Conservation (phyloP, 2,888 invertebrate genomes). For the Gastrophysa polygoni region DNA sequence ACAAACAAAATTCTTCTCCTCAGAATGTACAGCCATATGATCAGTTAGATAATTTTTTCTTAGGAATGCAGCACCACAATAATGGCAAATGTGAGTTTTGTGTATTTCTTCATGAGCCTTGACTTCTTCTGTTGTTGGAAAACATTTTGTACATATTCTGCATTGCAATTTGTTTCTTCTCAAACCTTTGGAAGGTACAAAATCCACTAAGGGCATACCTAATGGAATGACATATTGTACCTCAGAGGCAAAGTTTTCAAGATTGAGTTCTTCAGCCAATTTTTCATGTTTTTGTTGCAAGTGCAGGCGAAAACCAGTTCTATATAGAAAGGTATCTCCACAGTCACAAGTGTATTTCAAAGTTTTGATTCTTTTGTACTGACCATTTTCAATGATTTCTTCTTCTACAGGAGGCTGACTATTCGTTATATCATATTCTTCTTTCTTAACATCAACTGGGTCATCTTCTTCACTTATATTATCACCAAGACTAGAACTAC, state of each 20-base stretch:
- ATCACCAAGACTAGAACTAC: not conserved
- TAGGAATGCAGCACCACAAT: conserved; percentile 38
- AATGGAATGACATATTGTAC: conserved; percentile 21
- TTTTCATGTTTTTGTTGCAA: conserved; percentile 21
- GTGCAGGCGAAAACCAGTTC: conserved; percentile 25
- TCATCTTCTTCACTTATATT: conserved; percentile 6
- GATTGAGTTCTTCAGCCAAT: conserved; percentile 14
- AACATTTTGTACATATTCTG: conserved; percentile 21
- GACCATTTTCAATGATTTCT: conserved; percentile 15
- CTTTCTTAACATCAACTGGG: not conserved
- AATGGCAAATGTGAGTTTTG: conserved; percentile 36
- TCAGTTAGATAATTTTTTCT: conserved; percentile 37
- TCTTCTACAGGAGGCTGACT: not conserved
- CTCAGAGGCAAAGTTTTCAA: conserved; percentile 19
- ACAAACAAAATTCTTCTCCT: conserved; percentile 40
- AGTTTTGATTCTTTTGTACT: conserved; percentile 17
- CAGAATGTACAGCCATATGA: conserved; percentile 40
- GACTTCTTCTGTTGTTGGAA: conserved; percentile 19
- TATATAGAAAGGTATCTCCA: conserved; percentile 26
- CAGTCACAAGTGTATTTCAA: conserved; percentile 26
- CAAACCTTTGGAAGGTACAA: conserved; percentile 16
- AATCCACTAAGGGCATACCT: conserved; percentile 22
- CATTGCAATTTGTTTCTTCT: conserved; percentile 24
- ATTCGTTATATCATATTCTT: not conserved
- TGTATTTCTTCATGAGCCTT: conserved; percentile 29